Conservation (phyloP, 2,888 invertebrate species). For the Tanytarsus gracilentus region DNA sequence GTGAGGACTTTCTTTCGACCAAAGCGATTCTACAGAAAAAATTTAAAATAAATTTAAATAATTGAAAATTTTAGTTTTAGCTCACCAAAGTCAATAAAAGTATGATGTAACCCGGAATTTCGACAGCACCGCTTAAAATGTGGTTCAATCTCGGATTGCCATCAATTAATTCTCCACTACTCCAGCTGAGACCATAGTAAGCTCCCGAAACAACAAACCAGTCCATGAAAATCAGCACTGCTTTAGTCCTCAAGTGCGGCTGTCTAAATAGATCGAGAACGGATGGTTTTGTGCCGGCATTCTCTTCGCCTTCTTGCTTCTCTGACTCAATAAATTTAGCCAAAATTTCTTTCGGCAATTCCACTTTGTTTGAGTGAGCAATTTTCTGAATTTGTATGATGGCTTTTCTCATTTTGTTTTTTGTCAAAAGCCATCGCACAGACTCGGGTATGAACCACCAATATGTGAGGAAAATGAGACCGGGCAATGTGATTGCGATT, state of each 20-base stretch:
- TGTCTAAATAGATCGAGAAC: constrained; percentile 53
- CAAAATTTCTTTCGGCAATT: constrained; percentile 48
- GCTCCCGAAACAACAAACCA: constrained; percentile 71
- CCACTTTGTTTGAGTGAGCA: constrained; percentile 55
- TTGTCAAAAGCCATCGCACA: constrained; percentile 59
- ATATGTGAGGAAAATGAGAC: constrained; percentile 56
- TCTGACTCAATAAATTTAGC: constrained; percentile 42
- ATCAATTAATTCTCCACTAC: constrained; percentile 55
- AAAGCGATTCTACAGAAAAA: constrained; percentile 47
- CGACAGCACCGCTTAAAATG: constrained; percentile 63
- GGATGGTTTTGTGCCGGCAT: constrained; percentile 41
- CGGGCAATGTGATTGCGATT: constrained; percentile 59
- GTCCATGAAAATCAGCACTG: constrained; percentile 61
- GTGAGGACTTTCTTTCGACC: constrained; percentile 60
- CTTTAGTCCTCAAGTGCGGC: constrained; percentile 55
- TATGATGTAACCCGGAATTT: constrained; percentile 62
- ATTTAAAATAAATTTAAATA: not conserved
- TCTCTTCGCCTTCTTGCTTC: constrained; percentile 31
- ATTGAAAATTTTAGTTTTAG: not conserved
- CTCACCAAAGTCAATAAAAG: constrained; percentile 49
- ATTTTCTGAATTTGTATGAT: constrained; percentile 52
- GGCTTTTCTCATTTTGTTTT: constrained; percentile 54
- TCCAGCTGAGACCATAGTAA: constrained; percentile 71
- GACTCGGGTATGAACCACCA: constrained; percentile 72
- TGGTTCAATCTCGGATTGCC: constrained; percentile 66